phyloP scores from a whole-genome alignment of 2,888 invertebrate species.

The Anagyrus pseudococci region DNA sequence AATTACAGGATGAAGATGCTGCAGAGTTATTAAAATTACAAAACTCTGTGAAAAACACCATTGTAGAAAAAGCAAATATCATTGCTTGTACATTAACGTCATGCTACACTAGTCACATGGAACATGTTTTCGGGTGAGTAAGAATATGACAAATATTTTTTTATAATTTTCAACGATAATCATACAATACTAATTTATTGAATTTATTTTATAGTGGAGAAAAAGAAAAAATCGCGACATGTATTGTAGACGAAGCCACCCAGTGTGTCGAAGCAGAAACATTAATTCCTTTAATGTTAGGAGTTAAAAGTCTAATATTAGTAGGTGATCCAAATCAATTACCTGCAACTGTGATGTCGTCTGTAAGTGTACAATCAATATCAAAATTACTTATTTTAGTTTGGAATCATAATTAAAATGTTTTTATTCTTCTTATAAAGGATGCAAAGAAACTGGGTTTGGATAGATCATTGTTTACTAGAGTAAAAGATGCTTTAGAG shows the following conservation, averaged over 20 bases:
- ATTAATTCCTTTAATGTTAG: constrained; percentile 79
- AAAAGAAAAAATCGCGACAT: constrained; percentile 57
- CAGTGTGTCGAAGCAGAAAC: constrained; percentile 86
- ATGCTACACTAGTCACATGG: constrained; percentile 58
- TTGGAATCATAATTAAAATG: neutral
- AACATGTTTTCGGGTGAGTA: constrained; percentile 50
- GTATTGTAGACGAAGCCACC: constrained; percentile 88
- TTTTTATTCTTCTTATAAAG: constrained; percentile 63
- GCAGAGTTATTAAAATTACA: constrained; percentile 43
- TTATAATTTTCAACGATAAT: neutral
- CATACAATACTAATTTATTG: neutral
- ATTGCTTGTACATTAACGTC: constrained; percentile 76
- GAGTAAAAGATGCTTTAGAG: constrained; percentile 70
- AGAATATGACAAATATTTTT: neutral
- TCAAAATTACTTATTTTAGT: no score
- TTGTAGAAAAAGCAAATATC: constrained; percentile 70
- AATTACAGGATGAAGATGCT: constrained; percentile 28
- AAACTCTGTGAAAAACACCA: constrained; percentile 49
- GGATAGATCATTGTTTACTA: constrained; percentile 78
- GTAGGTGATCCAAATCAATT: constrained; percentile 89
- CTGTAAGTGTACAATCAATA: constrained; percentile 63
- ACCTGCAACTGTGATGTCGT: constrained; percentile 79
- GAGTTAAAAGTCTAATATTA: constrained; percentile 76
- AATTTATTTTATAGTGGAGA: constrained; percentile 36
- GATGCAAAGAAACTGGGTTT: constrained; percentile 74